Evolutionary conservation across 2,888 invertebrate genomes (phyloP).

Genomic region (Oasisia sp.): DNA sequence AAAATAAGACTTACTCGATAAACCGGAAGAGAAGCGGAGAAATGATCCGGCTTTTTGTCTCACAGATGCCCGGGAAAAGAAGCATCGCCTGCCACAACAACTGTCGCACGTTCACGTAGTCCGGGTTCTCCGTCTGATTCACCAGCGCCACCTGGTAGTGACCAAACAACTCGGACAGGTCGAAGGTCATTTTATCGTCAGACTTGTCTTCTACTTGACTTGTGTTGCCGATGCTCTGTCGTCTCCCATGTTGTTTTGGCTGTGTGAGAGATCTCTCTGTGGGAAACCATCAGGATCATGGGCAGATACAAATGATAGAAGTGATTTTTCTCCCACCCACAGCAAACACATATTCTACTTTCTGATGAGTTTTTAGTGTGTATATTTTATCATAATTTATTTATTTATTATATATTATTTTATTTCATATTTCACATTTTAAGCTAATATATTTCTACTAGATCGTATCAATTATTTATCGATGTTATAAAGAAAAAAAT

Average conservation of each 20-base stretch:
- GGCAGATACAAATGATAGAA: not conserved
- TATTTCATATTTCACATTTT: too few relatives aligned
- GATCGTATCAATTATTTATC: too few relatives aligned
- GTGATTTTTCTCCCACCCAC: too few relatives aligned
- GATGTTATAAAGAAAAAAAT: too few relatives aligned
- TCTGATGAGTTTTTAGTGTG: too few relatives aligned
- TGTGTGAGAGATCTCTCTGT: not conserved
- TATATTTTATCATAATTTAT: too few relatives aligned
- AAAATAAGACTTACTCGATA: conserved; percentile 72
- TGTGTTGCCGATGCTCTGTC: not conserved
- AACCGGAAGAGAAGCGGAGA: conserved; percentile 84
- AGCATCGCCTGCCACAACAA: conserved; percentile 84
- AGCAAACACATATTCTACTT: too few relatives aligned
- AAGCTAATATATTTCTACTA: too few relatives aligned
- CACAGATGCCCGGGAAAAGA: conserved; percentile 79
- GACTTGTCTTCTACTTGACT: not conserved
- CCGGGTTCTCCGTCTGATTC: conserved; percentile 64
- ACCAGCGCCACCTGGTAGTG: not conserved
- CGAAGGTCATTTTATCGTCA: not conserved
- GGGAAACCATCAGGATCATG: not conserved
- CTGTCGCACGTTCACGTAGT: conserved; percentile 80
- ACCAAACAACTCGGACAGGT: not conserved
- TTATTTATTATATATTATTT: too few relatives aligned
- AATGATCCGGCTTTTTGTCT: conserved; percentile 83
- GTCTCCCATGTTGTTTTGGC: not conserved